Percentiles rank a stretch among this genome's conserved stretches.
These are phyloP conservation scores for Philereme transversata DNA, from an alignment of 2,888 invertebrate genomes.

Conservation along the genomic window DNA sequence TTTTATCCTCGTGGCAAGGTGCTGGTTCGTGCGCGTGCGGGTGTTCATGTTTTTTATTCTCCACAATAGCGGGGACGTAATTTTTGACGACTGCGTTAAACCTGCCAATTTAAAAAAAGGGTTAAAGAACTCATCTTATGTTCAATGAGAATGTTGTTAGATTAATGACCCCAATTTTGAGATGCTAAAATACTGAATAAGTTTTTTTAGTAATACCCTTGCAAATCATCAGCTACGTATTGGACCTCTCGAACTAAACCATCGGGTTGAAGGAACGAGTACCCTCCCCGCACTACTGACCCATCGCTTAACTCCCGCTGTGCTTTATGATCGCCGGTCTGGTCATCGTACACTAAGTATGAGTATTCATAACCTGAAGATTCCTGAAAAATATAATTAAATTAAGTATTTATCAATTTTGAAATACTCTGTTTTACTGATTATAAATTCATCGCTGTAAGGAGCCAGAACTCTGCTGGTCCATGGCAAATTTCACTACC, in stretches of 20 bases:
- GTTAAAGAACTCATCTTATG: slow-evolving; percentile 2
- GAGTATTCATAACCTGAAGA: slow-evolving; percentile 66
- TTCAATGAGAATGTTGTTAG: too few relatives aligned
- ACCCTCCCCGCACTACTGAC: slow-evolving; percentile 78
- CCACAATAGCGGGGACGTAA: slow-evolving; percentile 51
- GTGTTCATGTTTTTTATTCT: slow-evolving; percentile 33
- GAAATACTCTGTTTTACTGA: too few relatives aligned
- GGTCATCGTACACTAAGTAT: slow-evolving; percentile 80
- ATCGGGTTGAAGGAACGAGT: slow-evolving; percentile 81
- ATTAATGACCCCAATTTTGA: not conserved
- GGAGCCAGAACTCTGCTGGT: too few relatives aligned
- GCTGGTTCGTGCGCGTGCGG: slow-evolving; percentile 25
- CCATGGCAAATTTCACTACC: too few relatives aligned
- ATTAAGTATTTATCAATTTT: too few relatives aligned
- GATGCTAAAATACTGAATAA: not conserved
- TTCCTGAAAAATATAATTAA: slow-evolving; percentile 7
- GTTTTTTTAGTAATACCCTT: slow-evolving; percentile 58
- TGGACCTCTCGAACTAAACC: slow-evolving; percentile 80
- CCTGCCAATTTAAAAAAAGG: slow-evolving; percentile 44
- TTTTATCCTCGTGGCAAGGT: slow-evolving; percentile 57
- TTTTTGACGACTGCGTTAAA: slow-evolving; percentile 74
- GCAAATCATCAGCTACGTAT: slow-evolving; percentile 80
- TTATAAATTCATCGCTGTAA: too few relatives aligned
- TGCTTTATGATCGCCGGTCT: slow-evolving; percentile 81
- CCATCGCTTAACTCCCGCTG: slow-evolving; percentile 82